Evolutionary conservation across 2,113 vertebrate species (phyloP), one percentile per base, ranked within the genome.

Genomic region (Sterna hirundo): DNA sequence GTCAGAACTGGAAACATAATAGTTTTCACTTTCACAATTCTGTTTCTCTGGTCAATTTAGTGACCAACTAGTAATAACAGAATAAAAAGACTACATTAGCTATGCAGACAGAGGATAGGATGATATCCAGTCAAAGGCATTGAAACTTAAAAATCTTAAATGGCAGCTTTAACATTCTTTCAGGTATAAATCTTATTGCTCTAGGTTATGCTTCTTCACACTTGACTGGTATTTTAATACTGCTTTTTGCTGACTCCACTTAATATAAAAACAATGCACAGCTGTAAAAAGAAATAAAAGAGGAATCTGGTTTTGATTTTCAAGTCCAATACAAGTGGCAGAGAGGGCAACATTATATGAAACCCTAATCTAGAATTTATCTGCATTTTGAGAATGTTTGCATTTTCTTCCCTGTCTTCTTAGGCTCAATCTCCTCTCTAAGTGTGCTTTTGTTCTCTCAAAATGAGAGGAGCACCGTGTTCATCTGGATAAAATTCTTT

Each of bases 1-100:
- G 97, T 98, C 98, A 98, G 97, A 96, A 94, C 97, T 96, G 96
- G 97, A 98, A 98, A 98, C 97, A 97, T 98, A 98, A 98, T 98
- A 97, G 98, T 98, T 98, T 98, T 98, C 98, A 98, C 97, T 98
- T 98, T 96, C 97, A 98, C 97, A 97, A 95, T 98, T 98, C 97
- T 98, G 96, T 98, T 98, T 98, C 97, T 98, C 91, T 94, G 97
- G 98, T 98, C 98, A 98, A 98, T 98, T 98, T 98, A 97, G 97
- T 98, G 98, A 98, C 98, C 98, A 98, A 96, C 97, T 97, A 97
- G 96, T 97, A 98, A 98, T 98, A 98, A 98, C 96, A 96, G 96
- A 98, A 98, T 98, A 98, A 98, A 98, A 97, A 96, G 91, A 96
- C 95, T 94, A 81, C 78, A 97, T 98, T 98, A 98, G 92, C 89